Evolutionary conservation across 2,113 vertebrate genomes (phyloP), one percentile per base, ranked within the genome.

Genomic region (Dolichallabes microphthalmus): DNA sequence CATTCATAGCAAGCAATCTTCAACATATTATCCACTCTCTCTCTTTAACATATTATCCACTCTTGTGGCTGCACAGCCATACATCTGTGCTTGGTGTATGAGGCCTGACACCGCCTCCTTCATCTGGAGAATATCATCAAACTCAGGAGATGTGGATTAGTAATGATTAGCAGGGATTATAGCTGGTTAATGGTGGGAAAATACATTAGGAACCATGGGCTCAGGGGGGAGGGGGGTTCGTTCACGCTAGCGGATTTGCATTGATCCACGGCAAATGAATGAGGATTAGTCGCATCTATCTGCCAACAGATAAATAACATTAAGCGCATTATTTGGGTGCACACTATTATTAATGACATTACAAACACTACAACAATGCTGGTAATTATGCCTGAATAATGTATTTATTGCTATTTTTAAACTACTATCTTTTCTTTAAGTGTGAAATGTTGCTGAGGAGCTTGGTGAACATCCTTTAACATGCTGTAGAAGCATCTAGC

Each of bases 191-290:
- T 95, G 93, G 92, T 93, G 93, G 91, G 93, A 94, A 95, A 95
- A 95, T 94, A 94, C 95, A 94, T 95, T 93, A 94, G 93, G 89
- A 95, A 92, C 91, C 91, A 90, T 90, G 80, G 87, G 93, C 92
- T 93, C 90, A 35, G 86, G 90, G 91, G 71, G 87, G 89, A 87
- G 89, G 66, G 88, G 88, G 86, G 90, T 92, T 93, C 86, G 91
- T 92, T 93, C 92, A 89, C 91, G 82, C 93, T 90, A 93, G 92
- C 89, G 94, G 94, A 95, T 95, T 95, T 94, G 94, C 94, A 94
- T 94, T 95, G 94, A 95, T 95, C 94, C 93, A 93, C 89, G 92
- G 94, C 93, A 95, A 95, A 95, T 95, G 94, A 95, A 95, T 94
- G 92, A 93, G 95, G 95, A 95, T 95, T 95, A 95, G 94, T 90